phyloP scores from a whole-genome alignment of 2,797 vertebrate species.

The Gymnothorax reevesii region DNA sequence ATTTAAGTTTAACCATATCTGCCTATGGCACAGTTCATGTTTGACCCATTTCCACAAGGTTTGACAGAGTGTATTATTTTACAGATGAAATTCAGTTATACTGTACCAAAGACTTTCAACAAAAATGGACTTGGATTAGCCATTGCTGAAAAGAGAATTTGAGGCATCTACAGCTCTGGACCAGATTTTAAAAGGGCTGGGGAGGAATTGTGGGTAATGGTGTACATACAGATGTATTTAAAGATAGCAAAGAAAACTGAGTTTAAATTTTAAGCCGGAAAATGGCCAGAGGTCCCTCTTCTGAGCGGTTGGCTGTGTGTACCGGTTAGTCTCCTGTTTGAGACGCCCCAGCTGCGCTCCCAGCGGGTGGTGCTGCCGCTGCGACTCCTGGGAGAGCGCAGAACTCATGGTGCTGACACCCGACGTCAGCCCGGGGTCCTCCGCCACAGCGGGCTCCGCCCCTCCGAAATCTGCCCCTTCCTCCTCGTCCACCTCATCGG shows the following conservation, averaged over 20 bases:
- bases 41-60: too few species aligned
- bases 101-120: too few species aligned
- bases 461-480: constrained; percentile 70
- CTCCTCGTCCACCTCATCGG: constrained; percentile 71
- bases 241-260: not conserved
- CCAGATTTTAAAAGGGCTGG: not conserved
- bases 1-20: too few species aligned
- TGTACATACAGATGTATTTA: not conserved
- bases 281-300: not conserved
- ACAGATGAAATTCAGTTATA: too few species aligned
- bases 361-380: constrained; percentile 70
- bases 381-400: constrained; percentile 65
- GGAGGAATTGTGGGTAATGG: not conserved
- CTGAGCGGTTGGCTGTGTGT: not conserved
- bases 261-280: not conserved
- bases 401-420: constrained; percentile 61
- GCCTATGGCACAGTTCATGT: too few species aligned
- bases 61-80: too few species aligned
- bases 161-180: too few species aligned
- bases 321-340: constrained; percentile 86
- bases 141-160: too few species aligned
- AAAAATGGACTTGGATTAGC: too few species aligned
- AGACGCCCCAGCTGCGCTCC: constrained; percentile 78
- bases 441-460: constrained; percentile 48
- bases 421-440: constrained; percentile 56